A percentile compares a stretch with the other conserved stretches of the same genome.
Evolutionary conservation across 2,113 vertebrate genomes (phyloP).

Genomic region (Anoplopoma fimbria): DNA sequence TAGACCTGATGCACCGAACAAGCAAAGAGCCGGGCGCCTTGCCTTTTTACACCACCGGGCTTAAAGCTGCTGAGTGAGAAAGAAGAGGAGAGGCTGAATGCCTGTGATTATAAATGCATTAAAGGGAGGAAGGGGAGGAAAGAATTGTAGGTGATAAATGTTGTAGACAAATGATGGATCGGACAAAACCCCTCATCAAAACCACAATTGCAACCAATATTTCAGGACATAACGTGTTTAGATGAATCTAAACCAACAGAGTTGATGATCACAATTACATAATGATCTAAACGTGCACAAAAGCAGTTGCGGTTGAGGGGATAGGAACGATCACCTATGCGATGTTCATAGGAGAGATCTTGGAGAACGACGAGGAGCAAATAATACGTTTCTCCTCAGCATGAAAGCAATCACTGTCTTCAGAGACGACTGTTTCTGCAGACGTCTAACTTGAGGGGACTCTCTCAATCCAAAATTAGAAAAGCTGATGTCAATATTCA

Average conservation of each 20-base stretch:
- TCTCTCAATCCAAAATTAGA: neutral
- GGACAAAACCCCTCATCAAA: constrained; percentile 15
- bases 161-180: constrained; percentile 29
- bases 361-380: constrained; percentile 7
- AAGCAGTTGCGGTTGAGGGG: constrained; percentile 14
- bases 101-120: constrained; percentile 50
- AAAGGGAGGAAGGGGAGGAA: constrained; percentile 17
- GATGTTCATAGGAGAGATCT: constrained; percentile 11
- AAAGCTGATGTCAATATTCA: constrained; percentile 32
- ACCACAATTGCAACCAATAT: constrained; percentile 31
- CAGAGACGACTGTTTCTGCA: constrained; percentile 34
- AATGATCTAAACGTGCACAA: constrained; percentile 47
- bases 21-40: constrained; percentile 44
- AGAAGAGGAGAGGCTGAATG: constrained; percentile 41
- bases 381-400: constrained; percentile 28
- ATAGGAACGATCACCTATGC: neutral
- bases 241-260: constrained; percentile 15
- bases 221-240: constrained; percentile 13
- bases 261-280: constrained; percentile 34
- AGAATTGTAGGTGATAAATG: neutral
- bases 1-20: constrained; percentile 72
- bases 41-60: constrained; percentile 37
- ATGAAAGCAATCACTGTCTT: constrained; percentile 58
- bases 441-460: constrained; percentile 37
- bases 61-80: constrained; percentile 49